These are phyloP conservation scores for Punctoribates punctum DNA, from an alignment of 2,888 invertebrate genomes.

Conservation along the genomic window DNA sequence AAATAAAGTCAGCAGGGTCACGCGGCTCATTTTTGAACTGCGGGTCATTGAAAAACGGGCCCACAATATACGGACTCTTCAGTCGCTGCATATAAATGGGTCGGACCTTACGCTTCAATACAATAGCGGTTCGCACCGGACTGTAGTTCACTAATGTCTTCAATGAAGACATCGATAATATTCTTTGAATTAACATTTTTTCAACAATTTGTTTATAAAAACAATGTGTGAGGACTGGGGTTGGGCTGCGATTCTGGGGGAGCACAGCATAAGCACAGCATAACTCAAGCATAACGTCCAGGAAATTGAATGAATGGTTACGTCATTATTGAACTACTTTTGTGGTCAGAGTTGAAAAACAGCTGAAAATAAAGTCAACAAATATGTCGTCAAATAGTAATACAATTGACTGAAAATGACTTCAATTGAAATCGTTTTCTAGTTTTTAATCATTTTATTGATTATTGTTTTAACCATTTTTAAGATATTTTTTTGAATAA, in stretches of 20 bases:
- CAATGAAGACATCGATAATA: background rate
- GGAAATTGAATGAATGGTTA: background rate
- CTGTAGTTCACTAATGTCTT: background rate
- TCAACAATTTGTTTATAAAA: too few species aligned
- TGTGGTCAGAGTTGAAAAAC: background rate
- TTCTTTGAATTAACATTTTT: background rate
- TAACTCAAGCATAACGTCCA: too few species aligned
- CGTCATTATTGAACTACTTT: slow-evolving; percentile 18
- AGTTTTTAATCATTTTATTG: background rate
- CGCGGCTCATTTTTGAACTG: background rate
- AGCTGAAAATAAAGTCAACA: slow-evolving; percentile 20
- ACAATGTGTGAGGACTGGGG: too few species aligned
- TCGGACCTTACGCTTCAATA: slow-evolving; percentile 36
- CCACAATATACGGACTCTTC: slow-evolving; percentile 37
- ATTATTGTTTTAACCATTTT: background rate
- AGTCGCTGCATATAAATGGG: background rate
- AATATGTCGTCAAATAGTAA: background rate
- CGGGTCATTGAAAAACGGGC: slow-evolving; percentile 35
- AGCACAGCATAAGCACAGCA: too few species aligned
- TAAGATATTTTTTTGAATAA: background rate
- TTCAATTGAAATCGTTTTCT: background rate
- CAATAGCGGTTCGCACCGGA: background rate
- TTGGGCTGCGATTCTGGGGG: too few species aligned
- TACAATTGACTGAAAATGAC: background rate
- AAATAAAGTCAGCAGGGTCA: slow-evolving; percentile 29